Evolutionary conservation across 2,888 invertebrate species (phyloP).

Genomic region (Nasonovia ribisnigri): DNA sequence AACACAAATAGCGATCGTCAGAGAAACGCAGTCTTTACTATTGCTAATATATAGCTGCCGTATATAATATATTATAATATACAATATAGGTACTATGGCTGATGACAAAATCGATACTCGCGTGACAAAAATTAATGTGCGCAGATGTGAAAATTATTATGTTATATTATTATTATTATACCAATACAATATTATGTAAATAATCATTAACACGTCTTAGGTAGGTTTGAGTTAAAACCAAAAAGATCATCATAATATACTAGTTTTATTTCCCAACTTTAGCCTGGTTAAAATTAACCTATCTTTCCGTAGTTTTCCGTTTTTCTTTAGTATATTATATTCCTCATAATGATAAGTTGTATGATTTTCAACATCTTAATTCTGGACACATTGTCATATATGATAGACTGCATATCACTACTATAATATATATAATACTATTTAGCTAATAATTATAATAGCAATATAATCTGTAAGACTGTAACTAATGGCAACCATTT

Average conservation of each 20-base stretch:
- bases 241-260: too few species aligned
- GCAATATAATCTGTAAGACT: too few species aligned
- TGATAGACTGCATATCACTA: too few species aligned
- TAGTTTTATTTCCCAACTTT: background rate
- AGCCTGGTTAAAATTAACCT: background rate
- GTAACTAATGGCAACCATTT: too few species aligned
- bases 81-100: background rate
- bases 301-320: background rate
- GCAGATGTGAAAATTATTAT: background rate
- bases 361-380: background rate
- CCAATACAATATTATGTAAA: background rate
- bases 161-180: background rate
- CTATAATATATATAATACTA: too few species aligned
- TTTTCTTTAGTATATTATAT: background rate
- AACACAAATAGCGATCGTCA: background rate
- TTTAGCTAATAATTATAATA: too few species aligned
- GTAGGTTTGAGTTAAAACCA: background rate
- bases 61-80: background rate
- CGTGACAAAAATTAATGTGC: background rate
- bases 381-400: too few species aligned
- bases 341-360: background rate
- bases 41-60: background rate
- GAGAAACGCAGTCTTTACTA: background rate
- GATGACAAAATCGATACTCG: background rate
- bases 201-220: background rate